phyloP scores from a whole-genome alignment of 1,140 invertebrate species.

The Bombus polaris region DNA sequence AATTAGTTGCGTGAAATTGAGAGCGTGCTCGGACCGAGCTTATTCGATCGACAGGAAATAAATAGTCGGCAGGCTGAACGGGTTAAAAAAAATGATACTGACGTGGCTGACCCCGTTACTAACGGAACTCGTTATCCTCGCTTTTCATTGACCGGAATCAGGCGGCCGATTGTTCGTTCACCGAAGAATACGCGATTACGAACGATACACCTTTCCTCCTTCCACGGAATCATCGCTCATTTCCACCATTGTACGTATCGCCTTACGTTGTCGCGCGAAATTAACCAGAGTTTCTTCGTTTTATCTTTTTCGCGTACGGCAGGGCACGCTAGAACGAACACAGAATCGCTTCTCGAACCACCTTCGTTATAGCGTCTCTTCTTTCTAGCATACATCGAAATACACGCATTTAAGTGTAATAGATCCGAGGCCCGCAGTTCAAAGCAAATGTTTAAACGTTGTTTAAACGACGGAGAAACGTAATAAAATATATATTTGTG shows the following conservation, averaged over 20 bases:
- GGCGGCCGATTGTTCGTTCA: slow-evolving; percentile 3
- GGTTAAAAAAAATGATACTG: slow-evolving; percentile 2
- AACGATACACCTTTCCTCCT: neutral
- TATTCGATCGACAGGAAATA: slow-evolving; percentile 1
- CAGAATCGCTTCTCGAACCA: too few relatives aligned
- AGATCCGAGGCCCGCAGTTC: too few relatives aligned
- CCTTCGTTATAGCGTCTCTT: too few relatives aligned
- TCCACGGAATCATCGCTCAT: neutral
- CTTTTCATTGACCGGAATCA: slow-evolving; percentile 2
- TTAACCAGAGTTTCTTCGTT: neutral
- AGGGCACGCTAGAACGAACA: too few relatives aligned
- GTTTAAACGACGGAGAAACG: too few relatives aligned
- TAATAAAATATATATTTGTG: too few relatives aligned
- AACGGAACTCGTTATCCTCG: slow-evolving; percentile 25
- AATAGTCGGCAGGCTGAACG: neutral
- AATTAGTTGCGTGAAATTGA: slow-evolving; percentile 16
- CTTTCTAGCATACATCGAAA: too few relatives aligned
- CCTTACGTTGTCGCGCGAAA: too few relatives aligned
- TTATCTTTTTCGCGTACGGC: too few relatives aligned
- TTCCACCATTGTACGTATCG: neutral
- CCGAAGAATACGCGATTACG: neutral
- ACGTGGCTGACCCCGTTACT: slow-evolving; percentile 9
- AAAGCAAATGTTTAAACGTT: too few relatives aligned
- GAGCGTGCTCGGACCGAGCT: neutral
- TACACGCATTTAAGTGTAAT: too few relatives aligned